These are phyloP conservation scores for Anguilla megastoma DNA, from an alignment of 2,797 vertebrate genomes.

Conservation along the genomic window DNA sequence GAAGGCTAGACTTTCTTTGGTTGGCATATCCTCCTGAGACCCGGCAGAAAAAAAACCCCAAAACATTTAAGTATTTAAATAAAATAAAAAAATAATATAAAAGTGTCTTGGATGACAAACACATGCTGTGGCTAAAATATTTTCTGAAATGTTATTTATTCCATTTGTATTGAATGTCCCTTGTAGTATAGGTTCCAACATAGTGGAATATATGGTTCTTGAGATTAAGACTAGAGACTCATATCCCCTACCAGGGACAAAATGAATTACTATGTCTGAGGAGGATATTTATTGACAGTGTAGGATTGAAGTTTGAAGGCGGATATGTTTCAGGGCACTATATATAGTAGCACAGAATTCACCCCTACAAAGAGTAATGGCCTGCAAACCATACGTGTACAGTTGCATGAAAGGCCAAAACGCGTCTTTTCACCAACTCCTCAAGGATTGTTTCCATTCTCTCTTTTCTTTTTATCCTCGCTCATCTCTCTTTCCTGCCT, in stretches of 20 bases:
- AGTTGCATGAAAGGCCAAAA: constrained; percentile 15
- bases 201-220: neutral
- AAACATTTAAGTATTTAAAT: neutral
- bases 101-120: neutral
- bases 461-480: constrained; percentile 10
- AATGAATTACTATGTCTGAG: neutral
- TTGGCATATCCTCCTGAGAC: neutral
- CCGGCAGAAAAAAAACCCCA: neutral
- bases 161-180: neutral
- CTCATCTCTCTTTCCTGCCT: constrained; percentile 28
- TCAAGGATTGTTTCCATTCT: neutral
- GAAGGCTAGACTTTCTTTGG: neutral
- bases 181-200: neutral
- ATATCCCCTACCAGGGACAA: neutral
- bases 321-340: neutral
- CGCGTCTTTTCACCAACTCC: neutral
- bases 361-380: neutral
- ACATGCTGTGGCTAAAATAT: neutral
- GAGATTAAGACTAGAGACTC: neutral
- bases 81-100: no score
- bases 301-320: neutral
- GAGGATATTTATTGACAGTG: neutral
- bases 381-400: neutral
- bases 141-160: neutral
- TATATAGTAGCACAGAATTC: neutral